A percentile compares a stretch with the other conserved stretches of the same genome.
phyloP scores from a whole-genome alignment of 2,888 invertebrate genomes.

The Sericinus montela region DNA sequence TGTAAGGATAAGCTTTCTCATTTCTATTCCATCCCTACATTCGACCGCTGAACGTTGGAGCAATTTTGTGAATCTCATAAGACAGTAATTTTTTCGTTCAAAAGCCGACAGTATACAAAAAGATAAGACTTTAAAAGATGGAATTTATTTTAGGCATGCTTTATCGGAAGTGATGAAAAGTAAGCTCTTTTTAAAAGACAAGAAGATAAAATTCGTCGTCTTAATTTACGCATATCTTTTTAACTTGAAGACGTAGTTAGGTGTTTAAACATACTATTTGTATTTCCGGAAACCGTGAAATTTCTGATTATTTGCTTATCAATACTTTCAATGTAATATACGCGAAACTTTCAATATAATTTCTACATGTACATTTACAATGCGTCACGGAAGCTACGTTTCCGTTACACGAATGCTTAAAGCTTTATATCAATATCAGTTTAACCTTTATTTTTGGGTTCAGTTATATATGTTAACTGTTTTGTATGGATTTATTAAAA shows the following conservation, averaged over 20 bases:
- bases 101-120: neutral
- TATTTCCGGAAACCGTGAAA: conserved; percentile 46
- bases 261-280: conserved; percentile 18
- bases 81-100: neutral
- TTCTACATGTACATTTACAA: too few relatives aligned
- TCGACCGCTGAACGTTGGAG: neutral
- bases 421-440: too few relatives aligned
- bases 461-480: too few relatives aligned
- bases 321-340: too few relatives aligned
- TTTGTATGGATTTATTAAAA: too few relatives aligned
- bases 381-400: conserved; percentile 39
- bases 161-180: neutral
- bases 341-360: conserved; percentile 47
- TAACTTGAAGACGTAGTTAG: conserved; percentile 3
- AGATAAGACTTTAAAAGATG: neutral
- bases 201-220: neutral
- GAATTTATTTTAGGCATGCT: neutral
- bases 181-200: neutral
- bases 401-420: conserved; percentile 23
- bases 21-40: neutral
- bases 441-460: too few relatives aligned
- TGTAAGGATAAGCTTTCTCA: neutral
- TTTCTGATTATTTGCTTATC: conserved; percentile 60
- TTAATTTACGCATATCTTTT: neutral
- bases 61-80: conserved; percentile 4